These are phyloP conservation scores for Teleopsis dalmanni DNA, from an alignment of 1,140 invertebrate species.

Conservation along the genomic window DNA sequence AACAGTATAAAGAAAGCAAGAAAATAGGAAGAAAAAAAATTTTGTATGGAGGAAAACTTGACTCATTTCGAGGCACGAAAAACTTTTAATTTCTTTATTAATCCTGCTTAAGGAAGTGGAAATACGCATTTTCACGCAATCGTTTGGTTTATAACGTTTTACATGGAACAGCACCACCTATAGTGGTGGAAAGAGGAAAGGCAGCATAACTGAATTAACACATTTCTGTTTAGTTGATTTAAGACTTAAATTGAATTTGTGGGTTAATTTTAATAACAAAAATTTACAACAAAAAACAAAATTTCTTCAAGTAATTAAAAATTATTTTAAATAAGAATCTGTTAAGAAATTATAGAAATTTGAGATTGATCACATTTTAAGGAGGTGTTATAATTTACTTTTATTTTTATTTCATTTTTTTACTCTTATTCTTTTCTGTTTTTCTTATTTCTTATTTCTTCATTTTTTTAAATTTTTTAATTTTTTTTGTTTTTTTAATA, in stretches of 20 bases:
- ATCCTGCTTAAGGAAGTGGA: no score
- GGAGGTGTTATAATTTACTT: not conserved
- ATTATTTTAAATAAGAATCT: not conserved
- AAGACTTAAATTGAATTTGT: not conserved
- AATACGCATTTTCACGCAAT: no score
- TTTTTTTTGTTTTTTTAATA: not conserved
- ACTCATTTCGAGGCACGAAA: no score
- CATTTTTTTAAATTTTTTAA: not conserved
- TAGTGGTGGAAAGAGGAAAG: not conserved
- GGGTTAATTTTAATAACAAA: not conserved
- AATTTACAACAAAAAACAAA: not conserved
- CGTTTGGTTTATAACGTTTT: no score
- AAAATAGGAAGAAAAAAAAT: no score
- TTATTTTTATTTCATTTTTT: not conserved
- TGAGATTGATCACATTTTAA: not conserved
- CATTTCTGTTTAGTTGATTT: not conserved
- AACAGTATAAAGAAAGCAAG: no score
- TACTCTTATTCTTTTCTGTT: not conserved
- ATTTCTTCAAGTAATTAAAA: not conserved
- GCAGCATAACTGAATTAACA: not conserved
- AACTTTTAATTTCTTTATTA: no score
- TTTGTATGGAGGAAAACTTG: no score
- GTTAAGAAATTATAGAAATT: not conserved
- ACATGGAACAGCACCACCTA: no score
- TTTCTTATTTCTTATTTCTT: not conserved